Conservation (phyloP, 2,113 vertebrate species). For the Pampusana beccarii region DNA sequence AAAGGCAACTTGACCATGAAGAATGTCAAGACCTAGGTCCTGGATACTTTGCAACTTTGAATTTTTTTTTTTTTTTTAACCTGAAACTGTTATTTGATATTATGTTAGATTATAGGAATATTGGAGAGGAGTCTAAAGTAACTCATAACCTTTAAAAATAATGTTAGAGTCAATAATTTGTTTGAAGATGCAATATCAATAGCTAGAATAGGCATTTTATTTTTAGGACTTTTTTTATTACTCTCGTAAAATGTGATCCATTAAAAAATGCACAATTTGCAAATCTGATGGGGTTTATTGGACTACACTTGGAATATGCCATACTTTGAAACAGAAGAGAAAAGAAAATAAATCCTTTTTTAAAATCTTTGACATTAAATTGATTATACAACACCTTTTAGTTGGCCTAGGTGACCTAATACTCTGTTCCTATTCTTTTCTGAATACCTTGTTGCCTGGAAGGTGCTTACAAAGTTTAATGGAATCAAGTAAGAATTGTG, state of each 20-base stretch:
- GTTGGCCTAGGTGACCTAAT: neutral
- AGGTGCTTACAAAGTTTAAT: neutral
- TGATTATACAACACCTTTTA: neutral
- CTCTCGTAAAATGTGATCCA: neutral
- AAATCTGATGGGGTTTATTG: neutral
- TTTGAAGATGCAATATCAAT: neutral
- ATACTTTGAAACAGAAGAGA: rapidly evolving
- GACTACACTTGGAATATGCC: neutral
- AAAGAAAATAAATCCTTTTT: neutral
- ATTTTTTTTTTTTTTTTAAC: neutral
- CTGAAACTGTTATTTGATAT: neutral
- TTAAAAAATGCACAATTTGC: rapidly evolving
- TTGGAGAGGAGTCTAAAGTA: neutral
- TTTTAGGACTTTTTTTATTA: neutral
- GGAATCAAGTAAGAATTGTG: rapidly evolving
- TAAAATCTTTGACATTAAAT: neutral
- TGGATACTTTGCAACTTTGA: rapidly evolving
- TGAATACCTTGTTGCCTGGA: neutral
- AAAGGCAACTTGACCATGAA: neutral
- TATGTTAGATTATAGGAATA: neutral
- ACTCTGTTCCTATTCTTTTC: neutral
- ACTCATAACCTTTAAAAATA: neutral
- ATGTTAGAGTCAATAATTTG: neutral
- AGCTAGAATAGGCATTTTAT: neutral
- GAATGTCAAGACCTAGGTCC: neutral